A percentile compares a stretch with the other conserved stretches of the same genome.
phyloP scores from a whole-genome alignment of 2,888 invertebrate species.

The Neoscelio sp. region DNA sequence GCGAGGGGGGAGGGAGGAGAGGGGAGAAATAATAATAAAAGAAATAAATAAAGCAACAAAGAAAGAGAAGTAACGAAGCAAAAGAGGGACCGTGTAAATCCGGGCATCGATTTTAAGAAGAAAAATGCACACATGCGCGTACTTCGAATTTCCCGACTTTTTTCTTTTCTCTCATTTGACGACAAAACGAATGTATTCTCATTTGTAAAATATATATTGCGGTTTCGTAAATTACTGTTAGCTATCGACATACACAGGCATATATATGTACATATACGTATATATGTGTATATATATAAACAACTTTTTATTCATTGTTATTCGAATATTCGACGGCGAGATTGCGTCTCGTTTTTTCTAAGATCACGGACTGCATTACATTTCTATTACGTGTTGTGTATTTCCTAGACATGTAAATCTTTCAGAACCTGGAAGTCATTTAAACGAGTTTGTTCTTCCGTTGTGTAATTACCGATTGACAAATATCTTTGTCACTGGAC shows the following conservation, averaged over 20 bases:
- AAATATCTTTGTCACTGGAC: slow-evolving; percentile 59
- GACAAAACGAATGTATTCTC: slow-evolving; percentile 63
- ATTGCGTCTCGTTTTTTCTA: slow-evolving; percentile 68
- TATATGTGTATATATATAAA: slow-evolving; percentile 72
- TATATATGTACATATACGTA: slow-evolving; percentile 62
- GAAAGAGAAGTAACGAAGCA: slow-evolving; percentile 44
- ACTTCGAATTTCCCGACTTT: slow-evolving; percentile 56
- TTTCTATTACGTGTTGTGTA: slow-evolving; percentile 68
- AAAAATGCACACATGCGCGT: slow-evolving; percentile 62
- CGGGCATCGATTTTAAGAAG: slow-evolving; percentile 66
- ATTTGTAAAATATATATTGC: slow-evolving; percentile 67
- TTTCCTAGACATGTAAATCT: slow-evolving; percentile 68
- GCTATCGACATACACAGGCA: slow-evolving; percentile 63
- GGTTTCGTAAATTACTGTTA: slow-evolving; percentile 67
- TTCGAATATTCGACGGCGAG: slow-evolving; percentile 65
- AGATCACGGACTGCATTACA: slow-evolving; percentile 67
- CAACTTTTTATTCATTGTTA: slow-evolving; percentile 69
- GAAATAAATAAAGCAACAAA: not conserved
- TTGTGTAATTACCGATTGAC: slow-evolving; percentile 56
- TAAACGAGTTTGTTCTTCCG: slow-evolving; percentile 65
- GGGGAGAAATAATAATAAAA: slow-evolving; percentile 2
- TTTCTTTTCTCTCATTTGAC: slow-evolving; percentile 51
- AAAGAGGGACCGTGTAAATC: slow-evolving; percentile 59
- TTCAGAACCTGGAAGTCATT: slow-evolving; percentile 64
- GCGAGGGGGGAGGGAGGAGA: slow-evolving; percentile 1